phyloP scores from a whole-genome alignment of 1,140 invertebrate species.

The Brachionus rubens region DNA sequence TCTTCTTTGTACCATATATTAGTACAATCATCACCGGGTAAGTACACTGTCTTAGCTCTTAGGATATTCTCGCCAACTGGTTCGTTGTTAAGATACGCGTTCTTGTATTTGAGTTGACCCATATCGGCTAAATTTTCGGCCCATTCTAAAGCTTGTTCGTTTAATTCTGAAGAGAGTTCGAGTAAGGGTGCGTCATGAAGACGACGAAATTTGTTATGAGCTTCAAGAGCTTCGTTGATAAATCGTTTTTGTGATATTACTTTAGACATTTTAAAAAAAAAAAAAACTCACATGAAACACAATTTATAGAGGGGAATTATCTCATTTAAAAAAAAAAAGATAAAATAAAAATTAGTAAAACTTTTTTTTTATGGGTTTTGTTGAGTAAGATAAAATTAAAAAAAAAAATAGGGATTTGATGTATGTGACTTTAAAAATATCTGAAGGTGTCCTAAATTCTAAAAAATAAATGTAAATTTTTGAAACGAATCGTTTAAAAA shows the following conservation, averaged over 20 bases:
- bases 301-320: not conserved
- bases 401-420: too few relatives aligned
- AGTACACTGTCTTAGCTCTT: not conserved
- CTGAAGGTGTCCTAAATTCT: too few relatives aligned
- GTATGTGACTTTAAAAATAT: too few relatives aligned
- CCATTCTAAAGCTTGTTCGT: constrained; percentile 72
- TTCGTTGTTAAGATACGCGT: not conserved
- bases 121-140: constrained; percentile 68
- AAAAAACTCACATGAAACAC: constrained; percentile 20
- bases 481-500: too few relatives aligned
- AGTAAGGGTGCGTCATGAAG: constrained; percentile 69
- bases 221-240: constrained; percentile 64
- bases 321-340: not conserved
- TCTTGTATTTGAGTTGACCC: constrained; percentile 70
- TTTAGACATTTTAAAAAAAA: not conserved
- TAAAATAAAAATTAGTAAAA: too few relatives aligned
- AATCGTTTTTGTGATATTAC: constrained; percentile 52
- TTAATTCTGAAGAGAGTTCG: constrained; percentile 70
- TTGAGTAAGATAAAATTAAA: too few relatives aligned
- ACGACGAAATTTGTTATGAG: constrained; percentile 72
- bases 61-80: constrained; percentile 43
- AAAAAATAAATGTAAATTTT: too few relatives aligned
- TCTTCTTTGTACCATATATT: constrained; percentile 32
- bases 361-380: too few relatives aligned
- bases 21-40: not conserved